These are phyloP conservation scores for Sebastes baramenuke DNA, from an alignment of 2,797 vertebrate genomes.

Conservation along the genomic window DNA sequence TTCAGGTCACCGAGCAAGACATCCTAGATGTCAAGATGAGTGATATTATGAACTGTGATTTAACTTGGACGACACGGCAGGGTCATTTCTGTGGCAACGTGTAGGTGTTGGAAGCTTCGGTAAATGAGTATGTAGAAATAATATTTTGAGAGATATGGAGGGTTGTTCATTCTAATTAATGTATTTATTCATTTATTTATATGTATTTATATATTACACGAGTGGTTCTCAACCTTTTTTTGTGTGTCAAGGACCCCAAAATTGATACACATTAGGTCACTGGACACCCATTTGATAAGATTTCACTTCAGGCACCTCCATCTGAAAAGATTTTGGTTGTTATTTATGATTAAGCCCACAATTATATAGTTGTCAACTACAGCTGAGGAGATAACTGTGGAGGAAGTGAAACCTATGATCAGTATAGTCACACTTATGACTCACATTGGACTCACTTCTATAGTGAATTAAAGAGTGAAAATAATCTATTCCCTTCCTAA, in stretches of 20 bases:
- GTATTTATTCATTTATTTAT: neutral
- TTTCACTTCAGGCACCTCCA: no score
- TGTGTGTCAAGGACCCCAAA: fast-evolving
- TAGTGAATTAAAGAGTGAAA: no score
- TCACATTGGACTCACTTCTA: no score
- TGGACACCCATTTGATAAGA: no score
- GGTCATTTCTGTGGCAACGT: neutral
- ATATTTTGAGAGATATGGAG: neutral
- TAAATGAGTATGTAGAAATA: neutral
- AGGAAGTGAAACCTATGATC: no score
- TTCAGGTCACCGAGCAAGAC: slow-evolving; percentile 21
- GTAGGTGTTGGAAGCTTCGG: neutral
- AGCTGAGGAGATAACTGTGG: no score
- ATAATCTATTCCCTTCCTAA: no score
- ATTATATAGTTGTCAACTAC: fast-evolving
- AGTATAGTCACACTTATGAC: no score
- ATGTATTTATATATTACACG: no score
- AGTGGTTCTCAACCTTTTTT: no score
- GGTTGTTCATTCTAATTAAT: neutral
- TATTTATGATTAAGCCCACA: fast-evolving
- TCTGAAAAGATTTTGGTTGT: no score
- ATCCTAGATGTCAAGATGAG: slow-evolving; percentile 6
- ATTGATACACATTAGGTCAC: no score
- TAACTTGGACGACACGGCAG: slow-evolving; percentile 17
- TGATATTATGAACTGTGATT: slow-evolving; percentile 10